Percentiles rank a stretch among this genome's conserved stretches.
Evolutionary conservation across 2,888 invertebrate genomes (phyloP).

Genomic region (Noctuana brunneofusca): DNA sequence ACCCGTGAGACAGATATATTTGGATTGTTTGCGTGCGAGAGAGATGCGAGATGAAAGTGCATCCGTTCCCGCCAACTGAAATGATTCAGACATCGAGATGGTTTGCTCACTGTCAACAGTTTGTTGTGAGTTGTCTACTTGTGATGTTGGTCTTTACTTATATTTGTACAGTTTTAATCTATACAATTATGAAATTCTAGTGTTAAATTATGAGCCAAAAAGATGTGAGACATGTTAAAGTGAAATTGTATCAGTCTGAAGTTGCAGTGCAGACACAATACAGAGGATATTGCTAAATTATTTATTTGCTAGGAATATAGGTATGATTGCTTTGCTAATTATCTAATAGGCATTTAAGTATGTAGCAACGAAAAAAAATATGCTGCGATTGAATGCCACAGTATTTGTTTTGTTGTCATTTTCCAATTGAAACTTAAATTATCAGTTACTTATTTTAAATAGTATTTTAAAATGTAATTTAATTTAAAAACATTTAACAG

Average conservation of each 20-base stretch:
- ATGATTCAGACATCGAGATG: conserved; percentile 71
- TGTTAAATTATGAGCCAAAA: background rate
- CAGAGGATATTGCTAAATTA: background rate
- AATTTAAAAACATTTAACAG: background rate
- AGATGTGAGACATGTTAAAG: background rate
- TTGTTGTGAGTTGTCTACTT: conserved; percentile 59
- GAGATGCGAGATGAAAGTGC: conserved; percentile 56
- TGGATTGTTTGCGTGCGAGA: conserved; percentile 43
- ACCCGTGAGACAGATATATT: conserved; percentile 50
- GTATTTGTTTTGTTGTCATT: no score
- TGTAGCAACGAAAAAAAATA: background rate
- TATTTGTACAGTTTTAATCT: background rate
- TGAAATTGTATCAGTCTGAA: background rate
- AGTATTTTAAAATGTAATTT: background rate
- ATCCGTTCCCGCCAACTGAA: conserved; percentile 74
- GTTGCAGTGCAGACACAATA: background rate
- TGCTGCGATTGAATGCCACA: background rate
- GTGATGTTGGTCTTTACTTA: conserved; percentile 45
- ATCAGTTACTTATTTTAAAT: no score
- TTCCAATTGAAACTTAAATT: background rate
- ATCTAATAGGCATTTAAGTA: background rate
- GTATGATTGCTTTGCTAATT: conserved; percentile 4
- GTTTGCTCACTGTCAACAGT: conserved; percentile 74
- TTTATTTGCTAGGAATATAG: background rate
- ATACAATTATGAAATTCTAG: background rate